A percentile compares a stretch with the other conserved stretches of the same genome.
These are phyloP conservation scores for Elephas maximus DNA, from an alignment of 2,113 vertebrate species.

Conservation along the genomic window DNA sequence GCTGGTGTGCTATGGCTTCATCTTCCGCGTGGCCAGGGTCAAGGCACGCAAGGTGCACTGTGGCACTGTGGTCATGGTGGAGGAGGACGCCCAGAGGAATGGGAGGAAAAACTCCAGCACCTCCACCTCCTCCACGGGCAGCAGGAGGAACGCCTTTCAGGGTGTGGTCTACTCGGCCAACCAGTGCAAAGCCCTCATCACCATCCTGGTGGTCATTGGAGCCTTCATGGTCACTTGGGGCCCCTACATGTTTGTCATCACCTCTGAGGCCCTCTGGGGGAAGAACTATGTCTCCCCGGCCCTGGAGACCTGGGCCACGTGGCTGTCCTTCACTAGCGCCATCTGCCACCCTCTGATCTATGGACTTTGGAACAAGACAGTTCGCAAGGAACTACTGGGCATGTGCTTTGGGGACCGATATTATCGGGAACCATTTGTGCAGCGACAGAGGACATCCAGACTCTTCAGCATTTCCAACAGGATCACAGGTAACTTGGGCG, in stretches of 20 bases:
- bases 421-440: conserved; percentile 96
- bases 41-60: conserved; percentile 99
- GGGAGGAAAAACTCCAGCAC: conserved; percentile 97
- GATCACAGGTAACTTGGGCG: conserved; percentile 93
- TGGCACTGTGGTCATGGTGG: conserved; percentile 91
- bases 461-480: conserved; percentile 99
- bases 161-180: conserved; percentile 96
- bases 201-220: conserved; percentile 97
- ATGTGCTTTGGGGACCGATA: conserved; percentile 98
- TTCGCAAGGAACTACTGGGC: conserved; percentile 97
- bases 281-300: conserved; percentile 93
- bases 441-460: conserved; percentile 93
- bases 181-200: conserved; percentile 98
- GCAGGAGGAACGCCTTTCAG: conserved; percentile 91
- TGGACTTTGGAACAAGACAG: conserved; percentile 99
- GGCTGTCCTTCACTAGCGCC: conserved; percentile 97
- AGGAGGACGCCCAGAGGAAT: conserved; percentile 90
- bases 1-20: conserved; percentile 96
- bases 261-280: conserved; percentile 96
- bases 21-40: conserved; percentile 97
- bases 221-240: conserved; percentile 97
- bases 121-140: conserved; percentile 96
- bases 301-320: conserved; percentile 96
- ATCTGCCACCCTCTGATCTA: conserved; percentile 98
- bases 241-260: conserved; percentile 96